phyloP scores from a whole-genome alignment of 2,113 vertebrate genomes.

The Sula dactylatra region DNA sequence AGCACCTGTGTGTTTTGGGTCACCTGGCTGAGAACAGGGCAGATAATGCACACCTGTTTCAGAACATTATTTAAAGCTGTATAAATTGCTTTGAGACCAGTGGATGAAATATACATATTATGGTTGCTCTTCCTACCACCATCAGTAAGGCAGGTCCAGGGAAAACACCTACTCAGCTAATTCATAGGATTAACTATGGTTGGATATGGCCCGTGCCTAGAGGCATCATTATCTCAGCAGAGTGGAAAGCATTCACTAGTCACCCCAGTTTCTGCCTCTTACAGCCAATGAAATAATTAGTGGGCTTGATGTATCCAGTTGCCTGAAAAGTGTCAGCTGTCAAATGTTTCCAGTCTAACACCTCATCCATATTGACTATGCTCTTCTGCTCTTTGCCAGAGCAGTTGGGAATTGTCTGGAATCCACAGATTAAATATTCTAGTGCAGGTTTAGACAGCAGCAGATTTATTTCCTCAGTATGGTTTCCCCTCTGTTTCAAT shows the following conservation, averaged over 20 bases:
- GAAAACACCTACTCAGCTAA: not conserved
- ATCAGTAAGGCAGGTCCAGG: not conserved
- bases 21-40: not conserved
- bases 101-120: not conserved
- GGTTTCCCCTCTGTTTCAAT: not conserved
- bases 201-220: not conserved
- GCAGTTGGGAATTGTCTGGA: not conserved
- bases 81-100: not conserved
- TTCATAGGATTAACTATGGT: not conserved
- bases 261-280: not conserved
- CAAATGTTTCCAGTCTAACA: not conserved
- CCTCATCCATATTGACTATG: not conserved
- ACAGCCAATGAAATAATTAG: not conserved
- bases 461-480: not conserved
- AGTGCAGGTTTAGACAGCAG: not conserved
- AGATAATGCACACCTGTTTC: not conserved
- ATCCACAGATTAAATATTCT: not conserved
- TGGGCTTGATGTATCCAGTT: not conserved
- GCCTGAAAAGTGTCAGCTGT: not conserved
- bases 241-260: not conserved
- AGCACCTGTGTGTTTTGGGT: not conserved
- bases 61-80: not conserved
- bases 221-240: not conserved
- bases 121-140: not conserved
- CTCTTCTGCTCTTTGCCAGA: not conserved